Evolutionary conservation across 2,888 invertebrate species (phyloP), one percentile per base, ranked within the genome.

Genomic region (Axea sp.): DNA sequence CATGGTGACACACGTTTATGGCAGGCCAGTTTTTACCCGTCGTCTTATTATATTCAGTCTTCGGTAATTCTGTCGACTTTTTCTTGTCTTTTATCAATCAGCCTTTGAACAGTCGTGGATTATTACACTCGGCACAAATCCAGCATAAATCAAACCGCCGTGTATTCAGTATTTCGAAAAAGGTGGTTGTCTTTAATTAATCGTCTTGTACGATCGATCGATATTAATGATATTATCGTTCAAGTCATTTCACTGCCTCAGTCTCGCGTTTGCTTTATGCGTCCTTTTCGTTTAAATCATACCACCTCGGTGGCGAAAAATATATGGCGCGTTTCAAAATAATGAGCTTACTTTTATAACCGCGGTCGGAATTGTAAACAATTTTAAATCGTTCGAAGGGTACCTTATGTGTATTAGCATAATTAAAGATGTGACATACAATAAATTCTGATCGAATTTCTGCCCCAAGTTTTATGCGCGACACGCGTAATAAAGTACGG

Each of bases 401-500:
- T 22, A n/a, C 6, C 49, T 30, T 22, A 49, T 30, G 30, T 59
- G 47, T 33, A 64, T 72, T 64, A 57, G 28, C 43, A 64, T 64
- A 72, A 72, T 72, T 64, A 72, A 64, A 62, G 35, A 17, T 37
- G 26, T 31, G 60, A 39, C 43, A 14, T 1, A 17, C 33, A 11
- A 65, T 65, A 65, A 65, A 51, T 72, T 37, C 2, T 9, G 37
- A 57, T 64, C 41, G 41, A 64, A 35, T 31, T 62, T 45, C 9
- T 19, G 31, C 41, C 41, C 19, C 26, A 51, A 62, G 45, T 62
- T 60, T 69, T 69, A 60, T 43, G 30, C 30, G 35, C 47, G 55
- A 62, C 53, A 53, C 55, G 47, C 41, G 64, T 71, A 64, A 71
- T 71, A 64, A 57, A 64, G 71, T 64, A 41, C 35, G 49, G 53